Percentiles rank a stretch among this genome's conserved stretches.
Conservation (phyloP, 2,888 invertebrate species). For the Eupithecia tripunctaria region DNA sequence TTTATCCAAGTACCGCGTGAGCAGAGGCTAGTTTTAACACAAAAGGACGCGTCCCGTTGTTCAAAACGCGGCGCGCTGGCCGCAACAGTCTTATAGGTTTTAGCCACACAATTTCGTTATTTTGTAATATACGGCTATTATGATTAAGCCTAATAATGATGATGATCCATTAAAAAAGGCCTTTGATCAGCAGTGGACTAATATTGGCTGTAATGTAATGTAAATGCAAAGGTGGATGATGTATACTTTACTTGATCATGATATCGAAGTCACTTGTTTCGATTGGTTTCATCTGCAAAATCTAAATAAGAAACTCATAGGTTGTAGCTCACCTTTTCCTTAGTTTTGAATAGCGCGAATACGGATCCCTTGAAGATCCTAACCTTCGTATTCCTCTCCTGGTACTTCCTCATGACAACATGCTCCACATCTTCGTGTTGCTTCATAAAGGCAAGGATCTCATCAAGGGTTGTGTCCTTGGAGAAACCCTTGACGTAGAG, state of each 20-base stretch:
- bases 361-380: slow-evolving; percentile 95
- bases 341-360: slow-evolving; percentile 93
- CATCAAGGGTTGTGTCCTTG: slow-evolving; percentile 87
- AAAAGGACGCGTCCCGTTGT: too few relatives aligned
- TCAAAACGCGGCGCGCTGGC: too few relatives aligned
- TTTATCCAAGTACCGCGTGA: too few relatives aligned
- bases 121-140: too few relatives aligned
- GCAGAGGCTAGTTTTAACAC: too few relatives aligned
- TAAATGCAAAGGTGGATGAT: not conserved
- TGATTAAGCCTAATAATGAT: too few relatives aligned
- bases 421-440: slow-evolving; percentile 88
- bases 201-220: not conserved
- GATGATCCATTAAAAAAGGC: not conserved
- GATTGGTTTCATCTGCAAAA: not conserved
- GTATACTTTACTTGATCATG: not conserved
- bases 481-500: slow-evolving; percentile 96
- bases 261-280: not conserved
- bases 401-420: slow-evolving; percentile 85
- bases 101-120: too few relatives aligned
- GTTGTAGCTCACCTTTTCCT: slow-evolving; percentile 83
- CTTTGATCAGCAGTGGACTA: not conserved
- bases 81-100: too few relatives aligned
- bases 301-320: not conserved
- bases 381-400: slow-evolving; percentile 86
- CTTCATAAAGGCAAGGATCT: slow-evolving; percentile 89